Conservation (phyloP, 2,888 invertebrate species). For the Drosophila nigricruria region DNA sequence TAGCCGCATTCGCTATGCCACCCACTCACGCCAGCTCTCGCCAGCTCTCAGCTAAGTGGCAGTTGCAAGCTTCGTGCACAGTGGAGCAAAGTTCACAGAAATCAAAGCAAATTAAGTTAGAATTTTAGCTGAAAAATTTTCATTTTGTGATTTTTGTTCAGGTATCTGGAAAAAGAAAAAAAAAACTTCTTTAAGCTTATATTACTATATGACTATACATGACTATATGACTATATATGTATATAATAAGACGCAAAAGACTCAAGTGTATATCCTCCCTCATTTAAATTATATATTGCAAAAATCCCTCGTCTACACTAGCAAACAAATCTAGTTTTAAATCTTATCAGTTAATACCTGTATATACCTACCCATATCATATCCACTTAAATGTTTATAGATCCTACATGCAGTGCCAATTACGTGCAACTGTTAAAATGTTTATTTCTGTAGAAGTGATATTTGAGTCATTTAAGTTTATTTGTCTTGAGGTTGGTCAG, state of each 20-base stretch:
- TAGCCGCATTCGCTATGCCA: constrained; percentile 37
- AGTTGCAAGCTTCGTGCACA: constrained; percentile 25
- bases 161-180: too few species aligned
- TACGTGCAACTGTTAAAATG: background rate
- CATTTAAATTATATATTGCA: too few species aligned
- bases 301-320: too few species aligned
- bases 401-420: background rate
- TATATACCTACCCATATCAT: background rate
- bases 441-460: background rate
- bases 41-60: constrained; percentile 5
- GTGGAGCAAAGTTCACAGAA: constrained; percentile 15
- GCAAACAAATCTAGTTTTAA: too few species aligned
- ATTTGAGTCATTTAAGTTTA: background rate
- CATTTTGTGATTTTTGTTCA: too few species aligned
- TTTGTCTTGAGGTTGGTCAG: constrained; percentile 1
- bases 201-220: too few species aligned
- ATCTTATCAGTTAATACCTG: too few species aligned
- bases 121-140: background rate
- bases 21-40: constrained; percentile 28
- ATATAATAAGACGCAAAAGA: too few species aligned
- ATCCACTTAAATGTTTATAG: background rate
- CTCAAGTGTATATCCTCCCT: too few species aligned
- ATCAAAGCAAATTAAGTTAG: background rate
- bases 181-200: too few species aligned
- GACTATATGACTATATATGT: too few species aligned